Evolutionary conservation across 92 coral and sea anemone species (phyloP).

Genomic region (Pocillopora meandrina): DNA sequence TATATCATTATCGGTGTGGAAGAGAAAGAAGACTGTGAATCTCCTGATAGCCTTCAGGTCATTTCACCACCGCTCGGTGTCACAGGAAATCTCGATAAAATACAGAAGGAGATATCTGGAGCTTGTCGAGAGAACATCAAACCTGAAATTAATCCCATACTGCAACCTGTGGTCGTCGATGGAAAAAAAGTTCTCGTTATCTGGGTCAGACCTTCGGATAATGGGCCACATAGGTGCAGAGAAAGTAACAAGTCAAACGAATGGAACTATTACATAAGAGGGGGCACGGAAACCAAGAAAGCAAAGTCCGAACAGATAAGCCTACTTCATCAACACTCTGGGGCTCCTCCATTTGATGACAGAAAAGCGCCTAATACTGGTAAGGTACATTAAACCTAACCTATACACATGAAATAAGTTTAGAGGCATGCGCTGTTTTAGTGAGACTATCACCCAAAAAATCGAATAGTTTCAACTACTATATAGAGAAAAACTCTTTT

Average conservation of each 20-base stretch:
- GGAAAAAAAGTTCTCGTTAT: constrained; percentile 54
- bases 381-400: too few relatives aligned
- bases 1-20: constrained; percentile 72
- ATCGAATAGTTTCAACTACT: too few relatives aligned
- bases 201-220: constrained; percentile 71
- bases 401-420: too few relatives aligned
- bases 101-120: constrained; percentile 70
- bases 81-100: constrained; percentile 47
- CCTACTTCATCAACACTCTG: constrained; percentile 25
- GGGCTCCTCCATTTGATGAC: constrained; percentile 75
- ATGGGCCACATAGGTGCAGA: constrained; percentile 65
- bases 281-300: constrained; percentile 59
- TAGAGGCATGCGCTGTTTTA: too few relatives aligned
- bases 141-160: constrained; percentile 59
- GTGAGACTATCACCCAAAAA: too few relatives aligned
- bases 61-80: constrained; percentile 69
- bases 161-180: constrained; percentile 62
- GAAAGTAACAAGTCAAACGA: constrained; percentile 52
- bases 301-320: constrained; percentile 38
- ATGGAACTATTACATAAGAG: constrained; percentile 52
- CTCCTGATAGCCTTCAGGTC: constrained; percentile 42
- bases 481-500: too few relatives aligned
- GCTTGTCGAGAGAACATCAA: constrained; percentile 63
- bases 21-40: constrained; percentile 54
- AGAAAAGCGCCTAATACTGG: constrained; percentile 42